Percentiles rank a stretch among this genome's conserved stretches.
phyloP scores from a whole-genome alignment of 2,113 vertebrate genomes.

The Polyodon spathula region DNA sequence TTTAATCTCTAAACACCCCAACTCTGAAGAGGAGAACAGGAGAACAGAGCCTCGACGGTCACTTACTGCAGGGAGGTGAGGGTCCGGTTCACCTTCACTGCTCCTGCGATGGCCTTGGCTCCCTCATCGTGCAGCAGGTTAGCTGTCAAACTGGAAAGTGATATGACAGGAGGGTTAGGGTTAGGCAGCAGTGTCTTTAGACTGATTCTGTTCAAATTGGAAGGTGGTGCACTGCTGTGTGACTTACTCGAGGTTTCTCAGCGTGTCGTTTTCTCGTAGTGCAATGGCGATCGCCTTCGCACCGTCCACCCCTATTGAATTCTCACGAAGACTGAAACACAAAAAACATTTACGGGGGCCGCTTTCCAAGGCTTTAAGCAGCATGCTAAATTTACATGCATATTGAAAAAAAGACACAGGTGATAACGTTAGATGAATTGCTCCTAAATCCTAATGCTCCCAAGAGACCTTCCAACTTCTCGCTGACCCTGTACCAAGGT shows the following conservation, averaged over 20 bases:
- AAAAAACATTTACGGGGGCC: background rate
- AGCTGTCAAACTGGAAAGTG: constrained; percentile 67
- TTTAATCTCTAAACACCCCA: too few species aligned
- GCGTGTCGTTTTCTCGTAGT: constrained; percentile 64
- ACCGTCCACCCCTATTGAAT: constrained; percentile 84
- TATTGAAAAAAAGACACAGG: too few species aligned
- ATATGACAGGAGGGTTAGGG: too few species aligned
- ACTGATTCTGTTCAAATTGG: too few species aligned
- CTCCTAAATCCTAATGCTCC: too few species aligned
- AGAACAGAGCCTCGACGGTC: background rate
- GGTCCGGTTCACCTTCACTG: constrained; percentile 60
- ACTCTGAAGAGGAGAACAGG: too few species aligned
- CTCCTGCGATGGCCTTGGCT: constrained; percentile 66
- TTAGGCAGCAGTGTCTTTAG: too few species aligned
- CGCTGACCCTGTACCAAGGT: too few species aligned
- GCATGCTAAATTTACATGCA: background rate
- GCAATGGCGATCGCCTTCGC: constrained; percentile 67
- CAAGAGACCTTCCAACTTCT: too few species aligned
- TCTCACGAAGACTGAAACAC: constrained; percentile 74
- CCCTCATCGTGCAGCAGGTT: constrained; percentile 83
- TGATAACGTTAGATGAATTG: too few species aligned
- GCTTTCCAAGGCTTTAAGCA: background rate
- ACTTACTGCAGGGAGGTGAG: constrained; percentile 82
- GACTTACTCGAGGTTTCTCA: constrained; percentile 79
- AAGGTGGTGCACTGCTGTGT: background rate